A percentile compares a stretch with the other conserved stretches of the same genome.
Evolutionary conservation across 2,888 invertebrate species (phyloP).

Genomic region (Diaphora mendica): DNA sequence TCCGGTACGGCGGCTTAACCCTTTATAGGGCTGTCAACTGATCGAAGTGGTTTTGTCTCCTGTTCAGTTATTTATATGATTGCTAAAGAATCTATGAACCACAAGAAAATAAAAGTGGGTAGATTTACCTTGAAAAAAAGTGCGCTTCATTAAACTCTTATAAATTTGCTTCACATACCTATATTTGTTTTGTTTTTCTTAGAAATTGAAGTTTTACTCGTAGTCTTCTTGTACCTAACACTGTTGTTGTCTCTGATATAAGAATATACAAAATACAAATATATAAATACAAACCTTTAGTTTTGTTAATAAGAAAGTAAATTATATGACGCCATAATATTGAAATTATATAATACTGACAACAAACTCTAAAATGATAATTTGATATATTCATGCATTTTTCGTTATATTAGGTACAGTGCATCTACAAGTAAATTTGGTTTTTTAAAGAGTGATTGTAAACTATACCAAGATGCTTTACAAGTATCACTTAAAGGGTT

Average conservation of each 20-base stretch:
- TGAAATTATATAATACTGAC: neutral
- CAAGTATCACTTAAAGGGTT: neutral
- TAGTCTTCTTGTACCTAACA: neutral
- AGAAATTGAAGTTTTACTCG: too few relatives aligned
- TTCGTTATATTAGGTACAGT: too few relatives aligned
- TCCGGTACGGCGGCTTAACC: slow-evolving; percentile 58
- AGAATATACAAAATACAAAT: neutral
- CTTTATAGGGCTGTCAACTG: slow-evolving; percentile 51
- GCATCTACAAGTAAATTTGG: too few relatives aligned
- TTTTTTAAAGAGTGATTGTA: neutral
- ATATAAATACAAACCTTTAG: too few relatives aligned
- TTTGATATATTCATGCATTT: neutral
- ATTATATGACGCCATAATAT: neutral
- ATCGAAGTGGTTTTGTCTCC: slow-evolving; percentile 37
- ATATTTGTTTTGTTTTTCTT: neutral
- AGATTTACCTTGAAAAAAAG: neutral
- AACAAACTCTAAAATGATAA: neutral
- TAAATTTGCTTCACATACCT: neutral
- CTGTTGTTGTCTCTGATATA: neutral
- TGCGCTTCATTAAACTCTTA: neutral
- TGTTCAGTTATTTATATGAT: slow-evolving; percentile 24
- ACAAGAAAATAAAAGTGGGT: slow-evolving; percentile 1
- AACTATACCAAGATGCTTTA: neutral
- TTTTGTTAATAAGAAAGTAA: too few relatives aligned
- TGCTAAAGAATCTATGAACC: slow-evolving; percentile 10